Evolutionary conservation across 2,888 invertebrate species (phyloP), one percentile per base, ranked within the genome.

Genomic region (Drosophila prostipennis): DNA sequence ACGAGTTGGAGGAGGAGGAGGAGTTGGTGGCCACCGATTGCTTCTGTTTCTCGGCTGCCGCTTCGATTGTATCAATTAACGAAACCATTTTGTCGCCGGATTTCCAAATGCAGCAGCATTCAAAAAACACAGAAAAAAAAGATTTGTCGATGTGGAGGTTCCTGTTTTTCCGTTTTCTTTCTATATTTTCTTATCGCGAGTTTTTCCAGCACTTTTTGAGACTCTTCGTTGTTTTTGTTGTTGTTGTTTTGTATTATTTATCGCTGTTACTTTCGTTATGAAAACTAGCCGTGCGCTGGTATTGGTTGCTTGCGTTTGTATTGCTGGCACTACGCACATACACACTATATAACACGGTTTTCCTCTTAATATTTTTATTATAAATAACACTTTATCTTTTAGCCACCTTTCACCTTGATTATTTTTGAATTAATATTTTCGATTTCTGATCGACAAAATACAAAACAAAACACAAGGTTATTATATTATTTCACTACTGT

Each of bases 41-140:
- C 46, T 60, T 63, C 71, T 77, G 86, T 56, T 82, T 86, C 73
- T 78, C 83, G 56, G 77, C 86, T 73, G 83, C 84, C 71, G 88
- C 86, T 57, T 84, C 80, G 74, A 84, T 84, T 72, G 83, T 87
- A 71, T 80, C 88, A 84, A 84, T 84, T 87, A 84, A 77, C 58
- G 87, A 89, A 77, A 88, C 89, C 89, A 89, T 89, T 89, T 79
- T 80, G 78, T 72, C 76, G 63, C 5, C 58, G 74, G 73, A 77
- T 76, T 76, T 75, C 55, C 51, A 77, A 72, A 57, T 63, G 72
- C 69, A 76, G 80, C 74, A 63, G 78, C 80, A 80, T 83, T 77
- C 81, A 81, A 29, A 34, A 34, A 34, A 5, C 34, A 34, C 34
- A 34, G 10, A 34, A 11, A 11, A 34, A 34, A 34, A 13, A 80